Evolutionary conservation across 2,113 vertebrate genomes (phyloP).

Genomic region (Ploceus nigricollis): DNA sequence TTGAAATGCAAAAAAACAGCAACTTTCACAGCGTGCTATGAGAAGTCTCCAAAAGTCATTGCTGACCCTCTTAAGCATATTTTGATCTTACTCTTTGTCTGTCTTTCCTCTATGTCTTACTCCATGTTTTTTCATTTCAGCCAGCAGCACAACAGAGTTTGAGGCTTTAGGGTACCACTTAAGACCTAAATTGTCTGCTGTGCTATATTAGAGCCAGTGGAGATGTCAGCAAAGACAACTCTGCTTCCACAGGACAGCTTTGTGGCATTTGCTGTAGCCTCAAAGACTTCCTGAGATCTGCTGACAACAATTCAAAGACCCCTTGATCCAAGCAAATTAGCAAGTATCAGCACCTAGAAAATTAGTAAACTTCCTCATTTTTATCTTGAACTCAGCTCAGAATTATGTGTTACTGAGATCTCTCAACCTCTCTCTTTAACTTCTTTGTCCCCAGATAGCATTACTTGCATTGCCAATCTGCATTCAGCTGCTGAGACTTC

Average conservation of each 20-base stretch:
- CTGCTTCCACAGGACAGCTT: not conserved
- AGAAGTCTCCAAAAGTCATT: not conserved
- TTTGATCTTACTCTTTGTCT: not conserved
- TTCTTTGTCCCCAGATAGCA: not conserved
- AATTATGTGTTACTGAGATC: not conserved
- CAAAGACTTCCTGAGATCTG: not conserved
- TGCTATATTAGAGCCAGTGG: not conserved
- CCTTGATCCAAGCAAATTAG: not conserved
- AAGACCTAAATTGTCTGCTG: not conserved
- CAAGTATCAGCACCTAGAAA: not conserved
- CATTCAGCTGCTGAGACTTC: conserved; percentile 20
- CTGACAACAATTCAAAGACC: not conserved
- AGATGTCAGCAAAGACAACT: not conserved
- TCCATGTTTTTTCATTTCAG: not conserved
- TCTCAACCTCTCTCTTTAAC: not conserved
- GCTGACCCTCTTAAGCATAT: not conserved
- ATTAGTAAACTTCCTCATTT: not conserved
- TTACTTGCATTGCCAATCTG: not conserved
- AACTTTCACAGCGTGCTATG: not conserved
- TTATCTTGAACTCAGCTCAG: not conserved
- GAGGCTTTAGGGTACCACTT: not conserved
- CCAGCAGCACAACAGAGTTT: not conserved
- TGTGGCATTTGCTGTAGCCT: not conserved
- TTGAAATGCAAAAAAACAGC: not conserved
- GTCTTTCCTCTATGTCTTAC: not conserved